Conservation (phyloP, 2,113 vertebrate species). For the Scomber colias region DNA sequence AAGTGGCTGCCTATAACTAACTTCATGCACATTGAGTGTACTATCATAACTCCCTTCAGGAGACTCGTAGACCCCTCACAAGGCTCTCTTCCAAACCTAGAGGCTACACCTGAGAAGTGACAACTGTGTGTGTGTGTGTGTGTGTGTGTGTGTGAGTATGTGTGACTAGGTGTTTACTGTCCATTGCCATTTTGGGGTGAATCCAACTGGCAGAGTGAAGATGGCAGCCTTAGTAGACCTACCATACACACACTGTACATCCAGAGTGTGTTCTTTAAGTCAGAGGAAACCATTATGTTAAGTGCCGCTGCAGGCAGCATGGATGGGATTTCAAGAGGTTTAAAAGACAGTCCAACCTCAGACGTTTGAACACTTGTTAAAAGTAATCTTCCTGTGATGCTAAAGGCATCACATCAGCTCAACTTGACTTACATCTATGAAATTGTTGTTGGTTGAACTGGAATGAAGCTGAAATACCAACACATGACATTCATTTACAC, state of each 20-base stretch:
- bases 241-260: constrained; percentile 16
- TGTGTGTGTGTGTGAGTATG: not conserved
- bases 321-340: not conserved
- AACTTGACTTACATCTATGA: not conserved
- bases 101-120: constrained; percentile 50
- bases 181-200: constrained; percentile 53
- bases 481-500: too few relatives aligned
- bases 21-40: not conserved
- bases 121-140: not conserved
- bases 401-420: not conserved
- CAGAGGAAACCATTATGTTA: constrained; percentile 25
- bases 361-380: not conserved
- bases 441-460: too few relatives aligned
- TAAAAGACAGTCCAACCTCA: constrained; percentile 2
- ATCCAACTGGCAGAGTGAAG: constrained; percentile 60
- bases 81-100: constrained; percentile 32
- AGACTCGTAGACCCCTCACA: constrained; percentile 24
- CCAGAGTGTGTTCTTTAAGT: constrained; percentile 9
- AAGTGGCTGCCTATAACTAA: not conserved
- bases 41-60: constrained; percentile 22
- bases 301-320: constrained; percentile 4
- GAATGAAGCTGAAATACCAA: too few relatives aligned
- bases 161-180: constrained; percentile 32
- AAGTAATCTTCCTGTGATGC: not conserved
- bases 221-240: constrained; percentile 10